phyloP scores from a whole-genome alignment of 2,113 vertebrate genomes.

The Diadophis punctatus region DNA sequence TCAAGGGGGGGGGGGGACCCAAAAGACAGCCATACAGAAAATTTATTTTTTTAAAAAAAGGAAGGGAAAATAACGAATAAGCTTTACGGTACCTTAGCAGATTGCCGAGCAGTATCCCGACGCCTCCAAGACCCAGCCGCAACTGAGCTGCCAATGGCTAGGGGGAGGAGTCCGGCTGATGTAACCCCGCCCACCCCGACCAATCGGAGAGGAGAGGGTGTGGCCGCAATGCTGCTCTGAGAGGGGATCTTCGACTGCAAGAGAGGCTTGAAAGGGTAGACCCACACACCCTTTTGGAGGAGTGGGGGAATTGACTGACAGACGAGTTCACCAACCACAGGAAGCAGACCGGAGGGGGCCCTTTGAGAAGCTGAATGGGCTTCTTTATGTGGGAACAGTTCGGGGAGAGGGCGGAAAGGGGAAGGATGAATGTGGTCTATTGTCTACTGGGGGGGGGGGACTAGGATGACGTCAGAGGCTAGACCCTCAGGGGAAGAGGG shows the following conservation, averaged over 20 bases:
- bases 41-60: no score
- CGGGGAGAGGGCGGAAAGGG: not conserved
- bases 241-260: not conserved
- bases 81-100: not conserved
- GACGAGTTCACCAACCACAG: not conserved
- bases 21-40: not conserved
- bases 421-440: constrained; percentile 28
- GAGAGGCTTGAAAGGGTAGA: not conserved
- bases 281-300: not conserved
- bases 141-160: not conserved
- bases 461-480: not conserved
- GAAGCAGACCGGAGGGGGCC: not conserved
- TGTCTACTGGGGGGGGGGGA: constrained; percentile 8
- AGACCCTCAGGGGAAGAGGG: not conserved
- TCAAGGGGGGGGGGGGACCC: not conserved
- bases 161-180: not conserved
- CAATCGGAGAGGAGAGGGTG: not conserved
- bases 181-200: not conserved
- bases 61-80: no score
- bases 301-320: not conserved
- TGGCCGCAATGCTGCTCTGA: not conserved
- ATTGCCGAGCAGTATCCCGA: not conserved
- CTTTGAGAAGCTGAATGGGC: constrained; percentile 5
- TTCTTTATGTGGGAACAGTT: constrained; percentile 15
- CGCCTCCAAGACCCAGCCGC: not conserved